phyloP scores from a whole-genome alignment of 2,797 vertebrate genomes.

The Danio choprae region DNA sequence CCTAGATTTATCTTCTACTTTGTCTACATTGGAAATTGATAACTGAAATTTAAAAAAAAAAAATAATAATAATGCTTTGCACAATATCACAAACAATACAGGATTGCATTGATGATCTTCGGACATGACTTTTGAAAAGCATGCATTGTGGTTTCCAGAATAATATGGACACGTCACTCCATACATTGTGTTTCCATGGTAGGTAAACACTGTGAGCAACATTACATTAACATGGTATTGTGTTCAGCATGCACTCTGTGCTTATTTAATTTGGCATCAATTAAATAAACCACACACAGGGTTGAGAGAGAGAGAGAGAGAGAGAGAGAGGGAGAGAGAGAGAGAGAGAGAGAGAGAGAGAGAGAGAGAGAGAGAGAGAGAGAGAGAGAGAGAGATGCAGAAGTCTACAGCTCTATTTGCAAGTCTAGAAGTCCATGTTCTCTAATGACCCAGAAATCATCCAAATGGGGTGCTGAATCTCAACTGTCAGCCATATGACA shows the following conservation, averaged over 20 bases:
- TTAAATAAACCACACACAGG: not conserved
- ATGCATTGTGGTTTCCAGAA: not conserved
- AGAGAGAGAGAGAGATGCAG: not conserved
- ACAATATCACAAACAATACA: no score
- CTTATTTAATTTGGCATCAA: constrained; percentile 9
- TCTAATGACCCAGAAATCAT: not conserved
- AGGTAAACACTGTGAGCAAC: not conserved
- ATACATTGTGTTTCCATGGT: not conserved
- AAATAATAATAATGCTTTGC: no score
- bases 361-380: no score
- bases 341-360: no score
- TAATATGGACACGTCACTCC: not conserved
- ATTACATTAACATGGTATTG: not conserved
- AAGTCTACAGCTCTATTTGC: not conserved
- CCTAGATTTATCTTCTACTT: no score
- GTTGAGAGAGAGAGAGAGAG: no score
- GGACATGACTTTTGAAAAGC: not conserved
- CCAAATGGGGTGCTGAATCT: constrained; percentile 5
- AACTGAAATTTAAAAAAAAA: no score
- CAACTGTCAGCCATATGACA: not conserved
- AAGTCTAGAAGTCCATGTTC: not conserved
- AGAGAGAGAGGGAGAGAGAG: no score
- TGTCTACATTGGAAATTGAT: no score
- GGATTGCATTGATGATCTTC: not conserved
- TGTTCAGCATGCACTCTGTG: not conserved